Conservation (phyloP, 2,888 invertebrate species). For the Cephus nigrinus region DNA sequence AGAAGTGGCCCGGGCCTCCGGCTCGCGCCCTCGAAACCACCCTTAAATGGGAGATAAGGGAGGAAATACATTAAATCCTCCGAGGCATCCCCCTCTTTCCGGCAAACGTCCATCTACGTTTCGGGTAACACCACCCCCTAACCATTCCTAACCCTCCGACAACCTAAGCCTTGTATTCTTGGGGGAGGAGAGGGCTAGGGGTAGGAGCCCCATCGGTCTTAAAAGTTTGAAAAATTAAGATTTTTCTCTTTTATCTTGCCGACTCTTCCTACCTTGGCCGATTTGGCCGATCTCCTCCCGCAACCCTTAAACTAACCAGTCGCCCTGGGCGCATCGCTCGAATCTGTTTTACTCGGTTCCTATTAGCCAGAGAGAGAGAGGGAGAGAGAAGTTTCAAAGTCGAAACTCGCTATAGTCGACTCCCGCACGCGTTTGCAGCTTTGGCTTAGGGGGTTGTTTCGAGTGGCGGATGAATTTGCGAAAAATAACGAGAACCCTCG, state of each 20-base stretch:
- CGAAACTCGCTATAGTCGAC: background rate
- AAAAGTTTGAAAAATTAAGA: conserved; percentile 17
- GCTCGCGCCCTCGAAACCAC: conserved; percentile 42
- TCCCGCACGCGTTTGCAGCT: background rate
- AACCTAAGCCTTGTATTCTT: background rate
- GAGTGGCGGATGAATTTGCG: background rate
- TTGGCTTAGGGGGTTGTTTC: background rate
- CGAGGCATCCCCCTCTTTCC: conserved; percentile 22
- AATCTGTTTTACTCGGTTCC: background rate
- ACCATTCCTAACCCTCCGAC: background rate
- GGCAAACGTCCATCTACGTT: background rate
- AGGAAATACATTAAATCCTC: conserved; percentile 49
- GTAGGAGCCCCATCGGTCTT: conserved; percentile 1
- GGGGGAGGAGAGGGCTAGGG: background rate
- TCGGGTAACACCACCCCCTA: background rate
- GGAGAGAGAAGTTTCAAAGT: background rate
- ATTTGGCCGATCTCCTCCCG: background rate
- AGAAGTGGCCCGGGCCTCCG: conserved; percentile 44
- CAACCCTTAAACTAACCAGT: background rate
- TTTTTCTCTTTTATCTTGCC: conserved; percentile 16
- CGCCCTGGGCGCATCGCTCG: background rate
- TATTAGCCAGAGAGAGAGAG: background rate
- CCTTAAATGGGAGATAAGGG: conserved; percentile 47
- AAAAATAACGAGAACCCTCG: background rate
- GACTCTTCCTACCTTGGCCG: background rate